Evolutionary conservation across 2,113 vertebrate genomes (phyloP).

Genomic region (Pollimyrus isidori): DNA sequence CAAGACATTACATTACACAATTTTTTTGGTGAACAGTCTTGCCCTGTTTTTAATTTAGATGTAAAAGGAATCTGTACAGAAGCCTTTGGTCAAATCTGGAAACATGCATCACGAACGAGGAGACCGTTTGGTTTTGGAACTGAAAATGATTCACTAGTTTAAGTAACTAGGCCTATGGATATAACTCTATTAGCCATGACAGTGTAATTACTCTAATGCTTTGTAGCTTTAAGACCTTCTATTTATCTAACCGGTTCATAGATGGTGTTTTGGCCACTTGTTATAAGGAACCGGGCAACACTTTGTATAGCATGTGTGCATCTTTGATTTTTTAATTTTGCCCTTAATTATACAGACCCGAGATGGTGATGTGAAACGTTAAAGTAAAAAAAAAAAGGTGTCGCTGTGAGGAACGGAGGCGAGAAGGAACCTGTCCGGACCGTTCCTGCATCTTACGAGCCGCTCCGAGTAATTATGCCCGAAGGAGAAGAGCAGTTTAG

Average conservation of each 20-base stretch:
- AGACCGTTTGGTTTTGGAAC: background rate
- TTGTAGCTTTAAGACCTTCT: background rate
- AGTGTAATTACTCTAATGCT: background rate
- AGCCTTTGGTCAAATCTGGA: background rate
- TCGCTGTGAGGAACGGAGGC: background rate
- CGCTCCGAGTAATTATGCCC: background rate
- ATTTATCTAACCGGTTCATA: background rate
- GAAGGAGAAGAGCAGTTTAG: background rate
- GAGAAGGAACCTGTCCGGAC: background rate
- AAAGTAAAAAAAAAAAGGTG: background rate
- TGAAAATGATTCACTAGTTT: background rate
- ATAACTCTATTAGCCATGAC: background rate
- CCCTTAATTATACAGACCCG: background rate
- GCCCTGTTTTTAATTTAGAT: background rate
- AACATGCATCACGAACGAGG: background rate
- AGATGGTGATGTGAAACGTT: background rate
- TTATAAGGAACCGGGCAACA: background rate
- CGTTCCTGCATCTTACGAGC: background rate
- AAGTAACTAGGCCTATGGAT: background rate
- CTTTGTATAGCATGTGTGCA: background rate
- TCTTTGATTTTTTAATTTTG: background rate
- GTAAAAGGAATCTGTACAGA: background rate
- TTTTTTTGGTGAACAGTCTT: background rate
- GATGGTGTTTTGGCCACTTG: background rate
- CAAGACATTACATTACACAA: background rate